Evolutionary conservation across 35 echinoderm and acorn worm species (phyloP), one percentile per base, ranked within the genome.

Genomic region (Anneissia japonica): DNA sequence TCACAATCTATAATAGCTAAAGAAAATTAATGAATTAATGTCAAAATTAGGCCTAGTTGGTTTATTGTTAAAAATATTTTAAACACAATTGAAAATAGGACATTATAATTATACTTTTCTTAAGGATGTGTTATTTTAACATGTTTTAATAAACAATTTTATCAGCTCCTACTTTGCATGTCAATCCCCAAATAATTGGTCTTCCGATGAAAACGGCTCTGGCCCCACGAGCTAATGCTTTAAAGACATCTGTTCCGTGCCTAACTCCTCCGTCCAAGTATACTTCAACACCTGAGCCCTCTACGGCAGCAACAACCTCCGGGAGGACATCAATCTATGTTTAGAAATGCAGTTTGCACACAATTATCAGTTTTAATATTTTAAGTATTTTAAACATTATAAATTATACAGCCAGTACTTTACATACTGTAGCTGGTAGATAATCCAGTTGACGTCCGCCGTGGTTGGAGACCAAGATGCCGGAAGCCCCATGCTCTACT

Each of bases 381-480:
- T 45, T 45, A 7, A n/a, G n/a, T 45, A 16, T 45, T 45, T 7
- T 16, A 45, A 45, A 45, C 40, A 45, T 7, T 16, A 4, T 4
- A 45, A 4, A 45, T 45, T 16, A 7, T 7, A 45, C 51, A 64
- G 51, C 9, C 7, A 6, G 6, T 16, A 6, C 4, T 14, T 43
- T 29, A 91, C 83, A 19, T 74, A 91, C 89, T 1, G 89, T 84
- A 35, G 89, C 29, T 21, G 90, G 90, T 0, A 74, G 31, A n/a
- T 32, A 86, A 34, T 91, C 79, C 1, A 91, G 23, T 35, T 91
- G 90, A 40, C 90, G 41, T 11, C 90, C 90, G 31, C 90, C 90
- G 37, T 91, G 90, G 32, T 86, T 86, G 28, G 90, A 91, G 43
- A 91, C 35, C 34, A 85, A 46, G 1, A 91, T 84, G 10, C 72